Base-by-base conservation (phyloP, 1,140 invertebrate species). In the Pseudomyrmex cubaensis region DNA sequence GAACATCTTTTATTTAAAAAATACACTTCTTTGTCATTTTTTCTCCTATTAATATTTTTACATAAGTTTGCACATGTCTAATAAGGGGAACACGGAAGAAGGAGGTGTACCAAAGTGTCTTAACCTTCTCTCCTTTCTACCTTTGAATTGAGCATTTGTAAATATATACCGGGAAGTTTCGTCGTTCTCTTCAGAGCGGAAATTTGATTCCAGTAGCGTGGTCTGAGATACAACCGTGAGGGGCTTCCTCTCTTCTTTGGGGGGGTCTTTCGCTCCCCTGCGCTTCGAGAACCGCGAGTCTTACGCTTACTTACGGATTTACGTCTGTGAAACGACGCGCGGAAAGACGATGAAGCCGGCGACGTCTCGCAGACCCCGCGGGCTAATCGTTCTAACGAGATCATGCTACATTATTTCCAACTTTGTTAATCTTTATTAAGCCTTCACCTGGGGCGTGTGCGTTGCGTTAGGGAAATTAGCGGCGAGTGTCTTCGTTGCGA, bases 401-500 rank as follows among this genome's bases (percentile, higher is more conserved):
- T 94, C 93, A 94, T 93, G 92, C 93, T 93, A 88, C 93, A 93
- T 94, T 94, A 94, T 94, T 93, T 86, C 35, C 91, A 86, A 92
- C 92, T 93, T 93, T 90, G 88, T 90, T 93, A 93, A 93, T 93
- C 93, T 93, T 93, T 93, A 93, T 93, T 94, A 93, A 94, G 90
- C 93, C 93, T 93, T 90, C 87, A 87, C 84, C 72, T 77, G 85
- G 82, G 74, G 52, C 78, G 73, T 85, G 89, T 84, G 82, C 87
- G 73, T 74, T 80, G 70, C 64, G 82, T 83, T 22, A 48, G 82
- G 48, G 56, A 69, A 85, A 48, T 80, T 35, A 76, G 13, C 52
- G 12, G n/a, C 22, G 17, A 74, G 5, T 4, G n/a, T 20, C 59
- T 46, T 61, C 62, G 50, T 15, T 4, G 48, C 1, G 12, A 1